These are phyloP conservation scores for Silurus aristotelis DNA, from an alignment of 2,797 vertebrate genomes.

Conservation along the genomic window DNA sequence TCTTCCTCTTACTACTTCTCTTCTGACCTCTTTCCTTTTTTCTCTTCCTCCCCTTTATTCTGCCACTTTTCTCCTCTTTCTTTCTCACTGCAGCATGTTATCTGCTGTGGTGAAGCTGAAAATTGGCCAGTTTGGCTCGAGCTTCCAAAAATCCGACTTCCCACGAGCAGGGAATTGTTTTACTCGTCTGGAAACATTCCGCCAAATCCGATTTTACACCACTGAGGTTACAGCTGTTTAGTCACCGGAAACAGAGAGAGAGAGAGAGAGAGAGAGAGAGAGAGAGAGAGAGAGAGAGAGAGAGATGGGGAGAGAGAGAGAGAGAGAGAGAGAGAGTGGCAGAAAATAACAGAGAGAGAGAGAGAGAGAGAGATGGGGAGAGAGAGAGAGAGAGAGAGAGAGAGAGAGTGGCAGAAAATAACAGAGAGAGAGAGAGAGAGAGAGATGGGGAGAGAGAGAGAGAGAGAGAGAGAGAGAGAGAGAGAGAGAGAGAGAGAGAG, in stretches of 20 bases:
- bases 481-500: no score
- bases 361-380: no score
- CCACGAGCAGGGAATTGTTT: constrained; percentile 15
- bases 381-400: not conserved
- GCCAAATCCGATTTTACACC: not conserved
- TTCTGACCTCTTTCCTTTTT: no score
- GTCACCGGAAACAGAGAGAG: not conserved
- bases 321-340: no score
- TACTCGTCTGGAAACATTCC: not conserved
- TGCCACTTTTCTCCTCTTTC: not conserved
- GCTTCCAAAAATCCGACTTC: not conserved
- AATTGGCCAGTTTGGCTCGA: constrained; percentile 38
- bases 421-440: no score
- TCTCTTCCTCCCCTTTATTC: not conserved
- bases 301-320: not conserved
- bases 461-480: no score
- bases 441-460: not conserved
- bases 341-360: not conserved
- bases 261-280: not conserved
- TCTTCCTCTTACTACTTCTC: no score
- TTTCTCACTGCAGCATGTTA: not conserved
- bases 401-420: not conserved
- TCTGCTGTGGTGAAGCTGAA: not conserved
- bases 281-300: no score
- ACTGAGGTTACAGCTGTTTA: not conserved